Evolutionary conservation across 2,888 invertebrate species (phyloP).

Genomic region (Leptinotarsa rubiginosa): DNA sequence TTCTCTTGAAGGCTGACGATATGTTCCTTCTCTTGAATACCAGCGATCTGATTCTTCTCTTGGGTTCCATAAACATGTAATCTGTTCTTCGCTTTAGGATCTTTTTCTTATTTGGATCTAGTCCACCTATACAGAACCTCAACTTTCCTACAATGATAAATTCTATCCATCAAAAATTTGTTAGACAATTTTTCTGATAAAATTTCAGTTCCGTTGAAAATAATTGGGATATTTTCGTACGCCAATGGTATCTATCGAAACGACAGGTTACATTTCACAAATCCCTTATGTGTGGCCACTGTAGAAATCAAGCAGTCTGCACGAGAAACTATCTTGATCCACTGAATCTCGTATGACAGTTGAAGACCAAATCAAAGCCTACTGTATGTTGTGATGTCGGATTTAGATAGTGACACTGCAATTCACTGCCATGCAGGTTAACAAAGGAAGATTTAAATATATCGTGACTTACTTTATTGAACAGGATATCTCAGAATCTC

Average conservation of each 20-base stretch:
- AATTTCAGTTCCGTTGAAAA: no score
- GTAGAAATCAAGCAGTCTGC: conserved; percentile 51
- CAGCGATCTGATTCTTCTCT: no score
- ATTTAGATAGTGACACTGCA: conserved; percentile 60
- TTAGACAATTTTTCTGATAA: no score
- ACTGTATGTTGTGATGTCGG: conserved; percentile 55
- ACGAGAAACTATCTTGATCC: conserved; percentile 56
- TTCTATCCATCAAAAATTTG: no score
- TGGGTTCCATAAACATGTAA: no score
- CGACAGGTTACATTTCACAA: conserved; percentile 43
- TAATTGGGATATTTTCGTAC: background rate
- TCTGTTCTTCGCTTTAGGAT: no score
- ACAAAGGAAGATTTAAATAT: conserved; percentile 16
- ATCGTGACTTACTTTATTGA: conserved; percentile 4
- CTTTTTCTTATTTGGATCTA: no score
- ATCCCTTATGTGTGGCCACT: conserved; percentile 52
- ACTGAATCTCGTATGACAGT: conserved; percentile 52
- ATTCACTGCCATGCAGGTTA: conserved; percentile 42
- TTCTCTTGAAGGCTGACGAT: no score
- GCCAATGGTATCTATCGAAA: conserved; percentile 20
- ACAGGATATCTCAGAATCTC: conserved; percentile 8
- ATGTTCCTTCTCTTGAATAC: no score
- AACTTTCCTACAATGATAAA: no score
- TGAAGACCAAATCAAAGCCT: conserved; percentile 52
- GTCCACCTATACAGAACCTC: no score